These are phyloP conservation scores for Pampus argenteus DNA, from an alignment of 2,797 vertebrate genomes.

Conservation along the genomic window DNA sequence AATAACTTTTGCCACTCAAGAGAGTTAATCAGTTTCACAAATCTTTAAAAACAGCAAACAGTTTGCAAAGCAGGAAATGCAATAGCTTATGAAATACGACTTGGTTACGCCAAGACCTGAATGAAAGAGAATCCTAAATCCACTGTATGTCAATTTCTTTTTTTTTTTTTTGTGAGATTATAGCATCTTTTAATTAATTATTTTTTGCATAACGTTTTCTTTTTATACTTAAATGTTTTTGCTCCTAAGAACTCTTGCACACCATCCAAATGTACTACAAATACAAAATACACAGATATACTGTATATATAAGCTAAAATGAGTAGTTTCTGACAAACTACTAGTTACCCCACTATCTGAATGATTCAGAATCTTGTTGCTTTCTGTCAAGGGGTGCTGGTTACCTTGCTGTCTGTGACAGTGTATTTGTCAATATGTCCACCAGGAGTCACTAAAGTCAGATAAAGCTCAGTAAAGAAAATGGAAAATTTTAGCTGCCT, in stretches of 20 bases:
- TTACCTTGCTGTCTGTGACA: background rate
- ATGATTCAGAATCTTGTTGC: background rate
- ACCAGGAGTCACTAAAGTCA: background rate
- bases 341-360: background rate
- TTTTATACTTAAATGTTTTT: background rate
- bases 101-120: background rate
- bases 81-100: background rate
- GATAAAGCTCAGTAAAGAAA: background rate
- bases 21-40: background rate
- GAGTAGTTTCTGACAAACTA: no score
- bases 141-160: background rate
- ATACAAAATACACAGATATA: no score
- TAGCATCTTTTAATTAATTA: background rate
- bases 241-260: background rate
- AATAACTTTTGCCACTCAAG: background rate
- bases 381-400: background rate
- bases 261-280: background rate
- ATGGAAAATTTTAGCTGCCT: background rate
- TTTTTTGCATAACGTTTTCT: background rate
- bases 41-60: background rate
- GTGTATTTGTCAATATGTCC: background rate
- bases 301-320: no score
- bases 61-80: background rate
- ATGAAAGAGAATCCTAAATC: background rate
- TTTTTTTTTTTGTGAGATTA: background rate